Evolutionary conservation across 2,797 vertebrate species (phyloP), one percentile per base, ranked within the genome.

Genomic region (Sphaeramia orbicularis): DNA sequence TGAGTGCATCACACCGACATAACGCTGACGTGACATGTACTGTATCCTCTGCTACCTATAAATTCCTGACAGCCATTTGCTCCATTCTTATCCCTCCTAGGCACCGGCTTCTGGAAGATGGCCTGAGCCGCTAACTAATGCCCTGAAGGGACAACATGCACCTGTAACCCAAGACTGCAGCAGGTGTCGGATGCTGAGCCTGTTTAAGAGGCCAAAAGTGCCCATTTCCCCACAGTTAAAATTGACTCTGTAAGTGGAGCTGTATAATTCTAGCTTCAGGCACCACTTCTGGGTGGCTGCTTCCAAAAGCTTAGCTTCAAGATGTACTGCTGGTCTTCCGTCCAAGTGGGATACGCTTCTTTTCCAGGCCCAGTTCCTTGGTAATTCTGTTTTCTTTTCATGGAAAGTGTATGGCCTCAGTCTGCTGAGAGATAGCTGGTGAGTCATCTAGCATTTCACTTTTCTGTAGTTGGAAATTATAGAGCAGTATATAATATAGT

Each of bases 261-360:
- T 6, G 70, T 61, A 80, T 91, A 85, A 91, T 85, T 88, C 86
- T 89, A 71, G 87, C 84, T 89, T 76, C 80, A 81, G 86, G 85
- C 86, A 32, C 53, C 73, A 65, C 75, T 72, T 76, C 78, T 80
- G 78, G 83, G 86, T 71, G 80, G 69, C 84, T 89, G 83, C 81
- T 78, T 85, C 74, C 81, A 78, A 80, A 81, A 65, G 77, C 80
- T 84, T 77, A 72, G 80, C 74, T 84, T 79, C 72, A 70, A 90
- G 77, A 86, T 71, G 62, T 71, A 67, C 71, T 65, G 69, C 71
- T 65, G 76, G 66, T 65, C 74, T 64, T 82, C 68, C 80, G 60
- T 81, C 80, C 83, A 76, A 69, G 71, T 59, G 52, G 76, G 71
- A 80, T 70, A 68, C 51, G 64, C 83, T 59, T 71, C 68, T 68